phyloP scores from a whole-genome alignment of 1,140 invertebrate species.

The Mya arenaria region DNA sequence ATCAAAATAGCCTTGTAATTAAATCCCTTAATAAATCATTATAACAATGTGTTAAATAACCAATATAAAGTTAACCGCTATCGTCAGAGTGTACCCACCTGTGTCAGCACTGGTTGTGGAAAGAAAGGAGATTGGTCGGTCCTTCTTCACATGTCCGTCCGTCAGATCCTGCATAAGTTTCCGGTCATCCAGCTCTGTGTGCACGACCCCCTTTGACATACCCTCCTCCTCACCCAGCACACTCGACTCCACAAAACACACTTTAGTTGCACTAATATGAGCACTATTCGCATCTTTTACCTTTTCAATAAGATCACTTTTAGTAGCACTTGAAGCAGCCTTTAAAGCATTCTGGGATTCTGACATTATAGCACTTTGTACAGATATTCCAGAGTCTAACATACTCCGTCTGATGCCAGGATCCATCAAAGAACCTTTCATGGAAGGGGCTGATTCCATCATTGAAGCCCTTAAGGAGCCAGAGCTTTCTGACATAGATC shows the following conservation, averaged over 20 bases:
- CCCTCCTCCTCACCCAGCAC: not conserved
- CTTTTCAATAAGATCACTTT: not conserved
- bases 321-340: not conserved
- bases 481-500: slow-evolving; percentile 37
- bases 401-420: slow-evolving; percentile 35
- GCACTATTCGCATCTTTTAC: not conserved
- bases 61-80: too few species aligned
- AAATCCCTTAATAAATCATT: too few species aligned
- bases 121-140: slow-evolving; percentile 69
- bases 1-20: too few species aligned
- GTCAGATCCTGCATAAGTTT: slow-evolving; percentile 57
- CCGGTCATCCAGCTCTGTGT: slow-evolving; percentile 29
- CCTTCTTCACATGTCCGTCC: slow-evolving; percentile 61
- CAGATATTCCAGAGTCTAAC: slow-evolving; percentile 48
- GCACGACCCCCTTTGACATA: not conserved
- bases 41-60: too few species aligned
- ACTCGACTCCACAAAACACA: not conserved
- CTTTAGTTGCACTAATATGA: not conserved
- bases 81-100: slow-evolving; percentile 56
- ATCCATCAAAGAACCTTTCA: slow-evolving; percentile 41
- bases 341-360: slow-evolving; percentile 9
- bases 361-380: slow-evolving; percentile 28
- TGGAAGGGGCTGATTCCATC: slow-evolving; percentile 14
- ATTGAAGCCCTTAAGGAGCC: slow-evolving; percentile 13
- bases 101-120: slow-evolving; percentile 75